phyloP scores from a whole-genome alignment of 2,113 vertebrate genomes.

The Poecile atricapillus region DNA sequence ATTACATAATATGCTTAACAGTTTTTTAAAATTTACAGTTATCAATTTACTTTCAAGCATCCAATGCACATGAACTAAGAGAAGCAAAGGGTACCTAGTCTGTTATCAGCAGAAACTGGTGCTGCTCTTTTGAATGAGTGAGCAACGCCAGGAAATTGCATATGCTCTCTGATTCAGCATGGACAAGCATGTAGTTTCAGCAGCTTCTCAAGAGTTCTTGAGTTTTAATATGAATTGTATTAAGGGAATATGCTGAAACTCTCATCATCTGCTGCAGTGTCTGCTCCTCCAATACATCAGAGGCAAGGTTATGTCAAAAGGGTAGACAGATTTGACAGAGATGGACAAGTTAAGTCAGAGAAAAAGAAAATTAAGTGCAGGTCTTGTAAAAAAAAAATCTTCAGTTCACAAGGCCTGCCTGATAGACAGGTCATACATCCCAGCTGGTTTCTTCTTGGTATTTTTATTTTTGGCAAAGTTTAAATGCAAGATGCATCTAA shows the following conservation, averaged over 20 bases:
- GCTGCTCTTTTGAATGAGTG: neutral
- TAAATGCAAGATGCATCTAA: conserved; percentile 34
- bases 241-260: neutral
- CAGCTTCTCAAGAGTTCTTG: neutral
- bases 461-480: conserved; percentile 15
- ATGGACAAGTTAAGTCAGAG: conserved; percentile 23
- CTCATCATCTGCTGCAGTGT: neutral
- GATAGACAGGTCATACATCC: neutral
- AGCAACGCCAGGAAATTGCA: neutral
- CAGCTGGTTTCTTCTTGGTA: neutral
- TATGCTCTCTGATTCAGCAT: neutral
- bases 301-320: conserved; percentile 18
- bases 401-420: neutral
- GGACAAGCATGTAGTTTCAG: neutral
- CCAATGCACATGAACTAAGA: neutral
- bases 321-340: conserved; percentile 34
- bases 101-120: neutral
- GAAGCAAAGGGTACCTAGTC: neutral
- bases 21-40: neutral
- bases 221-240: neutral
- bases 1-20: neutral
- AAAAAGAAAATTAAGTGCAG: conserved; percentile 51
- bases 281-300: conserved; percentile 10
- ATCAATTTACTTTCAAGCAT: neutral
- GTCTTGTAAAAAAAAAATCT: neutral